Evolutionary conservation across 2,113 vertebrate species (phyloP), one percentile per base, ranked within the genome.

Genomic region (Daboia siamensis): DNA sequence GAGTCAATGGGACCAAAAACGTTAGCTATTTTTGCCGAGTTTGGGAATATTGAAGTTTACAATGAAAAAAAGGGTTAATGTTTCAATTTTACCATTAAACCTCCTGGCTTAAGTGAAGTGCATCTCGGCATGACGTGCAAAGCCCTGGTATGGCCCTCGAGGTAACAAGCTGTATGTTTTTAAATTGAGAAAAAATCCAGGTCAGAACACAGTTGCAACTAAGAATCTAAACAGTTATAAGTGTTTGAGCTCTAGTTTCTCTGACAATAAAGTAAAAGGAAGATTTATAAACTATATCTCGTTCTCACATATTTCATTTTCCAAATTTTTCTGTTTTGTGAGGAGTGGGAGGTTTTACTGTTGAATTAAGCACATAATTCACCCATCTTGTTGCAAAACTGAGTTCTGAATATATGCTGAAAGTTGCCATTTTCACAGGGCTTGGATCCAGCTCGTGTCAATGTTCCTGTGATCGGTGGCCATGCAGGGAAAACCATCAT

Each of bases 401-500:
- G 0, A 85, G 11, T 93, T 93, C 92, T 48, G 86, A 94, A 56
- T 86, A 3, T 51, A 95, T 91, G 54, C 87, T 23, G 51, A 92
- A 3, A 55, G 52, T 61, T 51, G 0, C 69, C 21, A 95, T 94
- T 95, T 51, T 80, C 92, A 24, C 93, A 99, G 98, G 98, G 98
- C 55, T 97, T 99, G 54, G 99, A 99, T 97, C 99, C 99, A 2
- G 98, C 99, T 91, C 97, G 97, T 8, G 99, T 99, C 87, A 98
- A 96, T 3, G 98, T 99, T 4, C 99, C 99, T 0, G 99, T 99
- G 74, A 96, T 99, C 51, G 99, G 99, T 69, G 99, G 99, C 95
- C 99, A 99, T 2, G 99, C 99, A 0, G 99, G 99, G 89, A 99
- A 99, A 96, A 99, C 99, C 51, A 99, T 99, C 97, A 99, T 99